Base-by-base conservation (phyloP, 2,113 vertebrate species). In the Chloebia gouldiae region DNA sequence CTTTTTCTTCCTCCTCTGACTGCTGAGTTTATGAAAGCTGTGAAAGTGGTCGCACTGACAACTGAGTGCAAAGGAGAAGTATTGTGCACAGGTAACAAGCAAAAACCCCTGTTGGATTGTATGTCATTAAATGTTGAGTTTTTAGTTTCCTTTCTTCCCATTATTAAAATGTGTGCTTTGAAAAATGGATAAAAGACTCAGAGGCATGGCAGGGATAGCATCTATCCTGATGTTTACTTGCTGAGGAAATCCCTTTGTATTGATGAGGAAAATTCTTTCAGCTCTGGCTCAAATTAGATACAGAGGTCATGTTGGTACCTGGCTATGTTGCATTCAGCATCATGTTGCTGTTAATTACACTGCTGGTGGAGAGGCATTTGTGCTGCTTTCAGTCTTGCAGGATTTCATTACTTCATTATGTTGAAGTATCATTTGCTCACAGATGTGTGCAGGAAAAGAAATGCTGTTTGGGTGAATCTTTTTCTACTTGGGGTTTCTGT, bases 381-480 rank as follows among this genome's bases (percentile, higher is more conserved):
- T 83, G 88, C 57, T 69, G 44, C 82, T 81, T 78, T 68, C 49
- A 45, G 49, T 53, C 73, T 87, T 87, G 39, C 1, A 81, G 90
- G 86, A 61, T 92, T 92, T 93, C 95, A 88, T 96, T 93, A 88
- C 77, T 91, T 88, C 79, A 94, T 97, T 96, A 93, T 24, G 37
- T 69, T 94, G 66, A 81, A 92, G 93, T 92, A 40, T 86, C 78
- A 79, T 94, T 93, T 95, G 53, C 78, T 96, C 59, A 73, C 93
- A 93, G 92, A 96, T 95, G 89, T 85, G 71, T 92, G 28, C 54
- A 68, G 84, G 65, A 86, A 86, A 63, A 91, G 27, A 92, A 84
- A 65, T 19, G 84, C 86, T 92, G 66, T 92, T 95, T 94, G 93
- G 86, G 70, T 94, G 77, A 47, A 10, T 85, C 50, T 73, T 51